Base-by-base conservation (phyloP, 2,888 invertebrate species). In the Zaprionus bogoriensis region DNA sequence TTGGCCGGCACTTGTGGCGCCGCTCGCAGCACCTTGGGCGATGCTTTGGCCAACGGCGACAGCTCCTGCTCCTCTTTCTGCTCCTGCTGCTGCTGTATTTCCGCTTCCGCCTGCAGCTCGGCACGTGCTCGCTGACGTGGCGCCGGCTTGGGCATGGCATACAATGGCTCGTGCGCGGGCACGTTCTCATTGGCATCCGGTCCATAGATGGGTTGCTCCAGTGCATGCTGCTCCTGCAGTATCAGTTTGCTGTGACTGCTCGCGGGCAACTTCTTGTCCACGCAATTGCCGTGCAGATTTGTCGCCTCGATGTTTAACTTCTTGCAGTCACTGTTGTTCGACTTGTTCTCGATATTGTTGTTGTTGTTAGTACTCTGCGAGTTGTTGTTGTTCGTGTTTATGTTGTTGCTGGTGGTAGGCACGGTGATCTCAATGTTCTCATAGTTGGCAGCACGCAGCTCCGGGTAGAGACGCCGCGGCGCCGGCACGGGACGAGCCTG, bases 181-280 rank as follows among this genome's bases (percentile, higher is more conserved):
- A 89, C 86, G 79, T 87, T 88, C 75, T 88, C 88, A 77, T 90
- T 90, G 25, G 87, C 89, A 80, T 90, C 84, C 0, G 84, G 80
- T 0, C 88, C 88, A 52, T 89, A 88, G 2, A 90, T 76, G 5
- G 84, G 81, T 42, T 84, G 81, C 22, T 66, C 77, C 12, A 59
- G n/a, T n/a, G n/a, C 23, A 7, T 53, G 68, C 3, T 51, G 52
- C 19, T 62, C 58, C 30, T 80, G 74, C 19, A 85, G 55, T 3
- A 80, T 72, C 9, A 83, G 50, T 80, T 90, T 53, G 77, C 76
- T 77, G 72, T 89, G 39, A 68, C 87, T 46, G 76, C 70, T 75
- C 50, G 62, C 54, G 36, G 60, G 72, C 52, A 58, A 84, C 45
- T 87, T 74, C 68, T 90, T 90, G 19, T 89, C 89, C 22, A 62